Evolutionary conservation across 2,888 invertebrate genomes (phyloP), one percentile per base, ranked within the genome.

Genomic region (Dioctria rufipes): DNA sequence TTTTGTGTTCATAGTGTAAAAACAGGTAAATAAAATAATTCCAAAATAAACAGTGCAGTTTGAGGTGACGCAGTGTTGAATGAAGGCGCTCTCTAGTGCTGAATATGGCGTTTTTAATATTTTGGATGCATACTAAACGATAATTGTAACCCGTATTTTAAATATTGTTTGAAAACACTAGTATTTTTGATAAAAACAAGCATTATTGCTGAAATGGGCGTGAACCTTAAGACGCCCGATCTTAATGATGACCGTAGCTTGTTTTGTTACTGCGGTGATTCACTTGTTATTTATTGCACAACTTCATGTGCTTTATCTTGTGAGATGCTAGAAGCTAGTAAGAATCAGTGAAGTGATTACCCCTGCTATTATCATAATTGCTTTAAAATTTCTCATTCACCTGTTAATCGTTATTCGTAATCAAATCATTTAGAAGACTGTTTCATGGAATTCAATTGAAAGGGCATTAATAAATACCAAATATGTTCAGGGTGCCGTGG

Each of bases 11-110:
- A 71, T 49, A 78, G 71, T 71, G 80, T 80, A 58, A 60, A 58
- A 80, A 66, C 82, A 82, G 82, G 82, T 82, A 78, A 82, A 80
- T 78, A 79, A 75, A 60, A 63, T 8, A 49, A n/a, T 58, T 61
- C 39, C 46, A 8, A 49, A 80, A 69, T 39, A 46, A 13, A 43
- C 37, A 13, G 71, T 60, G 73, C 43, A 42, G n/a, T 13, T 13
- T 25, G n/a, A 4, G 60, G 54, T 40, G 73, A 60, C 73, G 73
- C 73, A 60, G 25, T 43, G 43, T 43, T 63, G 54, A n/a, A n/a
- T 67, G 8, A 13, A 54, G 3, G 39, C 40, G 42, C 6, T 75
- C 43, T 3, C 4, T 60, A 11, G 6, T 3, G 25, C 25, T 60
- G 73, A 60, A 60, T 43, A 43, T 43, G 37, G 73, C 43, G 25